Evolutionary conservation across 2,888 invertebrate species (phyloP), one percentile per base, ranked within the genome.

Genomic region (Drosophila leonis): DNA sequence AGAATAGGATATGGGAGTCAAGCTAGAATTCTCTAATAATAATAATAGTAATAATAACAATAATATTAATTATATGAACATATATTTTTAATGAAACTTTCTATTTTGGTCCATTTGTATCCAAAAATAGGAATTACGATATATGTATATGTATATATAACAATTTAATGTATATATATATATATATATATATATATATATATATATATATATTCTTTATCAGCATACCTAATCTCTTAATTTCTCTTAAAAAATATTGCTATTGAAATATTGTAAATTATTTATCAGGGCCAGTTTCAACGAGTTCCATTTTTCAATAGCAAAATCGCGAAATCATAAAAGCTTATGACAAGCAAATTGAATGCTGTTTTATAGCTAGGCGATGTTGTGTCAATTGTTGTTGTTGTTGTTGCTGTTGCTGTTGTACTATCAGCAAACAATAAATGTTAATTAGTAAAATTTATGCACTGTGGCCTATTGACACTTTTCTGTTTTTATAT

Each of bases 371-470:
- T 78, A 71, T 64, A 52, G 72, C 65, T 51, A 46, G 55, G 33
- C 51, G 31, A 66, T 35, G 65, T 60, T 60, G 59, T 51, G 39
- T 51, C 20, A 18, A 27, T 48, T 48, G 48, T 48, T 59, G 60
- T 31, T 15, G 20, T 49, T 51, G 29, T 27, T 39, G 33, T 54
- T 72, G 46, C 78, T 67, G 52, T 70, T 69, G 46, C 54, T 78
- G 55, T 63, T 68, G 56, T 78, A 46, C 68, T 76, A 83, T 82
- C 82, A 67, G 80, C 74, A 81, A 83, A 85, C 87, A 86, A 87
- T 87, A 85, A 87, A 87, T 76, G 83, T 85, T 85, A 85, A 85
- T 85, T 87, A 87, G 78, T 78, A 72, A 72, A 84, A 78, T 85
- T 87, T 87, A 80, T 85, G 75, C 57, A 75, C 56, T 72, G 59